Conservation (phyloP, 2,113 vertebrate species). For the Oreochromis aureus region DNA sequence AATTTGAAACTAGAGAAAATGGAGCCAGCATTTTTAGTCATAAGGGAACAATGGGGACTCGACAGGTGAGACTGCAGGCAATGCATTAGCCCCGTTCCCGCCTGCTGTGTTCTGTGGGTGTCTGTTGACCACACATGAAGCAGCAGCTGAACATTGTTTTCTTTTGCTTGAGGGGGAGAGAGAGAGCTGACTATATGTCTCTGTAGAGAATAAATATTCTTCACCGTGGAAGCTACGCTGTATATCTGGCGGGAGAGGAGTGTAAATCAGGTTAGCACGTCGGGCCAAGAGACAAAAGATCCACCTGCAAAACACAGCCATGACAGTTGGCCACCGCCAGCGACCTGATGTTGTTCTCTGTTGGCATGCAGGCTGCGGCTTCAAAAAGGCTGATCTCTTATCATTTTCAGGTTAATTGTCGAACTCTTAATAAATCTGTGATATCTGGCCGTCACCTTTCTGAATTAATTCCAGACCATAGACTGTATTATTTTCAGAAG, state of each 20-base stretch:
- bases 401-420: not conserved
- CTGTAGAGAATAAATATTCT: not conserved
- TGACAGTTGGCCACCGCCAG: not conserved
- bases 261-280: not conserved
- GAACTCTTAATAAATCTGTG: not conserved
- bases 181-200: not conserved
- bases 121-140: constrained; percentile 64
- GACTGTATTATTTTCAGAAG: not conserved
- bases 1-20: constrained; percentile 40
- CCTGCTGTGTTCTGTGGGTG: constrained; percentile 38
- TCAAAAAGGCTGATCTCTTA: not conserved
- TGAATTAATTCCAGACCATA: not conserved
- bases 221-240: not conserved
- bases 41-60: constrained; percentile 41
- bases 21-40: constrained; percentile 35
- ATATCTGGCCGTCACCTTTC: not conserved
- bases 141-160: constrained; percentile 49
- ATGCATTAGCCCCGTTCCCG: constrained; percentile 39
- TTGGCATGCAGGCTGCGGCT: not conserved
- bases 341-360: not conserved
- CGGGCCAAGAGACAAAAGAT: not conserved
- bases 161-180: constrained; percentile 5
- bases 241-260: not conserved
- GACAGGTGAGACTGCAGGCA: constrained; percentile 58
- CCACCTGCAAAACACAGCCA: not conserved